Conservation (phyloP, 2,797 vertebrate genomes). For the Sorex maritimensis region DNA sequence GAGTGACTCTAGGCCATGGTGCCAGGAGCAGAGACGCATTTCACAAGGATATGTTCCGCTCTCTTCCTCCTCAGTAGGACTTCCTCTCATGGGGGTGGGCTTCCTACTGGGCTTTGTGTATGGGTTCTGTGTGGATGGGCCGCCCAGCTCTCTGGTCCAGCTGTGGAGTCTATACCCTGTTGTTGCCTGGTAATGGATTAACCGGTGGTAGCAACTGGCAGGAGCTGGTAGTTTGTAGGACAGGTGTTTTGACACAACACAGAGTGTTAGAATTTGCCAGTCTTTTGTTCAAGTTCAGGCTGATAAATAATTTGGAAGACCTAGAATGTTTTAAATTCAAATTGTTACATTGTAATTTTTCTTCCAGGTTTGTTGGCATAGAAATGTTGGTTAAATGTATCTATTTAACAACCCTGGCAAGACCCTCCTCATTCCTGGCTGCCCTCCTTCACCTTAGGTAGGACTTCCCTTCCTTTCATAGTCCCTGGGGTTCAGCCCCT, state of each 20-base stretch:
- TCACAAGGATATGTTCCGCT: too few relatives aligned
- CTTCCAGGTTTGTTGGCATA: not conserved
- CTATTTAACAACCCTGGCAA: not conserved
- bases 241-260: not conserved
- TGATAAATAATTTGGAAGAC: constrained; percentile 34
- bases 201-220: not conserved
- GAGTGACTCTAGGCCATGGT: too few relatives aligned
- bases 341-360: not conserved
- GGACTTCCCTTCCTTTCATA: not conserved
- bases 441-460: not conserved
- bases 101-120: not conserved
- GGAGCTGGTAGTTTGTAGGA: not conserved
- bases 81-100: too few relatives aligned
- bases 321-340: not conserved
- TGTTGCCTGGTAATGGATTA: not conserved
- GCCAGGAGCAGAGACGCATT: too few relatives aligned
- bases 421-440: not conserved
- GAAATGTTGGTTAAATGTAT: not conserved
- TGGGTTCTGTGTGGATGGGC: constrained; percentile 2
- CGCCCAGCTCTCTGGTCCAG: not conserved
- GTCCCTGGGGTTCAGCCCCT: not conserved
- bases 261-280: not conserved
- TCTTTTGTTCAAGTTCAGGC: constrained; percentile 7
- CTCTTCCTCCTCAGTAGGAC: too few relatives aligned
- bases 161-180: not conserved